Conservation (phyloP, 2,888 invertebrate genomes). For the Phania funesta region DNA sequence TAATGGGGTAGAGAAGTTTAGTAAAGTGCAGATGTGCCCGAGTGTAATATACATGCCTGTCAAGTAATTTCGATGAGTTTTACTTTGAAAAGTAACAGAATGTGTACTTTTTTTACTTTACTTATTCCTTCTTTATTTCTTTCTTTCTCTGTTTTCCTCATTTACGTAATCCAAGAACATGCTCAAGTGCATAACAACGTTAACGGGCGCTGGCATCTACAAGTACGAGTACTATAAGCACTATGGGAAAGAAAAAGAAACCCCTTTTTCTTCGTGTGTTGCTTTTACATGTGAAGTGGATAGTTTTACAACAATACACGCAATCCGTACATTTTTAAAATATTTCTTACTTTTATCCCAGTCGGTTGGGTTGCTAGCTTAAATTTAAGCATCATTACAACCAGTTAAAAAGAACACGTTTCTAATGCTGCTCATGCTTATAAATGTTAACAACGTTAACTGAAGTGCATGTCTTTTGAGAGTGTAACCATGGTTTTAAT, state of each 20-base stretch:
- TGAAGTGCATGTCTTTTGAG: conserved; percentile 51
- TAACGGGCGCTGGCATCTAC: conserved; percentile 23
- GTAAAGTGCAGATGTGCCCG: neutral
- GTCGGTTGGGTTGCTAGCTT: conserved; percentile 17
- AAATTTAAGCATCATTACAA: conserved; percentile 33
- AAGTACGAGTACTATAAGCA: conserved; percentile 1
- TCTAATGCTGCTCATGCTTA: conserved; percentile 13
- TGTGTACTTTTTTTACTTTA: neutral
- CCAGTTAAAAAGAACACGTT: conserved; percentile 61
- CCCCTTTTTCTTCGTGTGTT: neutral
- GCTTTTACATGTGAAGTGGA: conserved; percentile 13
- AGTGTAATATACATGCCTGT: neutral
- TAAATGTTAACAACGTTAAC: conserved; percentile 39
- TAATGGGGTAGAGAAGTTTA: too few relatives aligned
- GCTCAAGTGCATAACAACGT: conserved; percentile 56
- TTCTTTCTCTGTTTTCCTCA: conserved; percentile 39
- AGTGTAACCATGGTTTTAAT: conserved; percentile 59
- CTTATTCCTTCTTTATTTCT: neutral
- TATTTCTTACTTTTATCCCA: conserved; percentile 29
- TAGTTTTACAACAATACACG: conserved; percentile 49
- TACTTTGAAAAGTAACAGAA: conserved; percentile 42
- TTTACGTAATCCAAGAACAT: conserved; percentile 63
- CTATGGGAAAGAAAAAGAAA: neutral
- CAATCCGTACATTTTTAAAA: conserved; percentile 54
- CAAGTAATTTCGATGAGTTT: conserved; percentile 13